A percentile compares a stretch with the other conserved stretches of the same genome.
Evolutionary conservation across 1,140 invertebrate species (phyloP).

Genomic region (Zaprionus davidi): DNA sequence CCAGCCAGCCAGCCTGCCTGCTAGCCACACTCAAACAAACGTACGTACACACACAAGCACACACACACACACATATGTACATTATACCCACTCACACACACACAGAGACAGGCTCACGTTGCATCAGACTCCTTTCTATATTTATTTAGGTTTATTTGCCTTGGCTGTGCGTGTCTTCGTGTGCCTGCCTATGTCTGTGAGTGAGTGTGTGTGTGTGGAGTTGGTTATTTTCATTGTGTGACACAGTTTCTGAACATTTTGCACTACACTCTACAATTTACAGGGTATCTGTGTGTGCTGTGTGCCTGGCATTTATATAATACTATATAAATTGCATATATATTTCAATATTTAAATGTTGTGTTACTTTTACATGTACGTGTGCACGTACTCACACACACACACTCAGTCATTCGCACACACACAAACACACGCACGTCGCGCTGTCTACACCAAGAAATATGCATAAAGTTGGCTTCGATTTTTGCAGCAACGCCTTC

Average conservation of each 20-base stretch:
- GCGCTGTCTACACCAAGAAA: constrained; percentile 67
- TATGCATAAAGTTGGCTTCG: constrained; percentile 59
- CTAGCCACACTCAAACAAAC: constrained; percentile 55
- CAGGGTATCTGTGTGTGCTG: neutral
- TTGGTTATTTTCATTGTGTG: neutral
- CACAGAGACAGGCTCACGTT: constrained; percentile 23
- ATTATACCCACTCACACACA: constrained; percentile 35
- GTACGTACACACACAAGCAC: constrained; percentile 38
- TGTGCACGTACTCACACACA: constrained; percentile 27
- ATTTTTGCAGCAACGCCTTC: constrained; percentile 66
- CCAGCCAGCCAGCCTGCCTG: constrained; percentile 37
- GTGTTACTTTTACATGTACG: neutral
- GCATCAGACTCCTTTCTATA: constrained; percentile 68
- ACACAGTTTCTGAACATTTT: constrained; percentile 3
- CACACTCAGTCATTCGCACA: constrained; percentile 16
- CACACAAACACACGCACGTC: constrained; percentile 19
- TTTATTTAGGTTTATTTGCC: constrained; percentile 67
- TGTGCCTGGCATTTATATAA: constrained; percentile 11
- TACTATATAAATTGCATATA: neutral
- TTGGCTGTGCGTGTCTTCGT: constrained; percentile 21
- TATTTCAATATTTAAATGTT: constrained; percentile 17
- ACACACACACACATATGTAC: constrained; percentile 21
- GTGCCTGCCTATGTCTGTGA: neutral
- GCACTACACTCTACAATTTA: neutral
- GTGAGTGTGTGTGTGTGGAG: neutral